Conservation (phyloP, 53 echinoderm and acorn worm species). For the Holothuria leucospilota region DNA sequence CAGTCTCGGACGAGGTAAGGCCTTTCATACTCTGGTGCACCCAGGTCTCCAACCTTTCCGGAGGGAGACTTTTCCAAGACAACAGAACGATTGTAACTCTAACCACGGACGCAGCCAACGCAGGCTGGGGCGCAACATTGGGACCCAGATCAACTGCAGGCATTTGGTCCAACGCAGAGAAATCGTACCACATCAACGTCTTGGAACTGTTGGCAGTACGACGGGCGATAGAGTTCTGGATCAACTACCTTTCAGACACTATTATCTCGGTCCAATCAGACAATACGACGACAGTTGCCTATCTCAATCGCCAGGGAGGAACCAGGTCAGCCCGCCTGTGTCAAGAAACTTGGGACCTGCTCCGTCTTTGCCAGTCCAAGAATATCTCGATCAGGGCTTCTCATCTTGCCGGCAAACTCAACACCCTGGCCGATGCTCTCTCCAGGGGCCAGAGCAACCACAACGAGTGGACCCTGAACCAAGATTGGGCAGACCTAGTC, state of each 20-base stretch:
- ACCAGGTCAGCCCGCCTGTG: no score
- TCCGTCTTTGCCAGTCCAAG: no score
- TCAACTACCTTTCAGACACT: no score
- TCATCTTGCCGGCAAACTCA: conserved; percentile 30
- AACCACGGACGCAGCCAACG: conserved; percentile 29
- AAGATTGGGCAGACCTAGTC: no score
- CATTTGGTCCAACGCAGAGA: background rate
- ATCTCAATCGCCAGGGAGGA: no score
- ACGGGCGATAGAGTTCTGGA: no score
- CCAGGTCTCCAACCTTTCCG: background rate
- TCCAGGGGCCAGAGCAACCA: conserved; percentile 19
- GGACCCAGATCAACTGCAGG: background rate
- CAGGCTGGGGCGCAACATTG: conserved; percentile 26
- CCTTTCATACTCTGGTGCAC: conserved; percentile 11
- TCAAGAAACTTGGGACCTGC: no score
- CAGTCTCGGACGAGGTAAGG: background rate
- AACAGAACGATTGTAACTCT: background rate
- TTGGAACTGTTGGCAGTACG: no score
- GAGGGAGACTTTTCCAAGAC: background rate
- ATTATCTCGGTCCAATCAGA: no score
- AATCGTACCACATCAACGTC: background rate
- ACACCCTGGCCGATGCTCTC: conserved; percentile 27
- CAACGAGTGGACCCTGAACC: background rate
- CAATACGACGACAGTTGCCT: no score
- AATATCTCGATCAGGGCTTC: no score